phyloP scores from a whole-genome alignment of 2,797 vertebrate species.

The Graptemys geographica region DNA sequence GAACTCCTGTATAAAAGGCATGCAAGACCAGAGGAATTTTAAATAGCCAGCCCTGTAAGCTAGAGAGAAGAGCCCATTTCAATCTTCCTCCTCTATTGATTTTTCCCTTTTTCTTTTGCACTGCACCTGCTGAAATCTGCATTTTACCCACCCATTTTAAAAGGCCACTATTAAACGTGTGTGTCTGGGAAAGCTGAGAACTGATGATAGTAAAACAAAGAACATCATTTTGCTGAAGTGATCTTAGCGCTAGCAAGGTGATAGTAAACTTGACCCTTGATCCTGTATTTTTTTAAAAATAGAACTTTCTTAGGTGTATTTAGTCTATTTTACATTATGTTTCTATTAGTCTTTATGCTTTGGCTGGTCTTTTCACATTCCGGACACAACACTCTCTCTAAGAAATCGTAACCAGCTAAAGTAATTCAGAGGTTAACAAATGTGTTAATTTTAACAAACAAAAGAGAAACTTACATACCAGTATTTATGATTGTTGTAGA shows the following conservation, averaged over 20 bases:
- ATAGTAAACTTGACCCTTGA: not conserved
- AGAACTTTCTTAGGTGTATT: not conserved
- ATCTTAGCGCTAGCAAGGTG: slow-evolving; percentile 13
- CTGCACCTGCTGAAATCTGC: not conserved
- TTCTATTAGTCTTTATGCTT: not conserved
- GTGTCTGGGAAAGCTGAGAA: not conserved
- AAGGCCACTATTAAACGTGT: not conserved
- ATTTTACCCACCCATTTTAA: not conserved
- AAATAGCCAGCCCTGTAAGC: not conserved
- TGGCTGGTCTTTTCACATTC: slow-evolving; percentile 5
- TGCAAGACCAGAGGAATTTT: not conserved
- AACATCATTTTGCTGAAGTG: not conserved
- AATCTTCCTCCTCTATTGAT: not conserved
- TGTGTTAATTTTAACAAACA: slow-evolving; percentile 74
- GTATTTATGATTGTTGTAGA: slow-evolving; percentile 78
- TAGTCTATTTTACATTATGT: not conserved
- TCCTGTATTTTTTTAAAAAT: not conserved
- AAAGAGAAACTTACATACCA: slow-evolving; percentile 81
- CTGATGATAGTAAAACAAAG: not conserved
- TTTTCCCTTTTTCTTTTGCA: not conserved
- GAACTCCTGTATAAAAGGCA: slow-evolving; percentile 21
- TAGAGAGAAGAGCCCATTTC: not conserved
- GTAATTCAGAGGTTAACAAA: not conserved
- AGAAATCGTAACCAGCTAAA: slow-evolving; percentile 1
- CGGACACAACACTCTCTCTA: not conserved